Evolutionary conservation across 1,140 invertebrate species (phyloP), one percentile per base, ranked within the genome.

Genomic region (Asobara japonica): DNA sequence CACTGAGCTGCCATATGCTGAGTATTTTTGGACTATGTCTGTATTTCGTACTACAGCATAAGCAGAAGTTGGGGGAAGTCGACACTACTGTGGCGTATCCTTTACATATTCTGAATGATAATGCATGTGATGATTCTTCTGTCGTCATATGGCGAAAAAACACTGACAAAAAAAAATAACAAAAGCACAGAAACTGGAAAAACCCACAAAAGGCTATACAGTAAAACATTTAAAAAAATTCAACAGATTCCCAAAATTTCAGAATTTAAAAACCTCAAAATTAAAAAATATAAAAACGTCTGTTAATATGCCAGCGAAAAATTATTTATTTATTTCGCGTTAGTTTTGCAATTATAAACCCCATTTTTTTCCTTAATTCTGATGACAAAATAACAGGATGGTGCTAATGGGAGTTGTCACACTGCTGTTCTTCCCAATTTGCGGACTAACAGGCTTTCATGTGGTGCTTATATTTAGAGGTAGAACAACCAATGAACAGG

Each of bases 401-500:
- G 91, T 96, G 71, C 91, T 99, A 80, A 97, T 99, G 93, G 93
- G 92, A 76, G 90, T 99, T 75, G 96, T 98, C 80, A 92, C 92
- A 20, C 84, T 99, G 68, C 88, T 99, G 72, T 93, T 97, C 77
- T 96, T 99, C 84, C 98, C 98, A 74, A 98, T 99, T 76, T 94
- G 97, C 87, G 98, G 98, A 77, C 89, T 99, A 76, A 98, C 97
- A 71, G 95, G 95, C 65, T 99, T 99, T 89, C 98, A 99, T 87
- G 94, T 99, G 88, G 93, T 99, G 76, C 90, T 99, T 71, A 97
- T 99, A 45, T 95, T 96, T 13, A 90, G 97, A 79, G 98, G 98
- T n/a, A 91, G 98, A 70, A 99, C 98, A n/a, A 99, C 98, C 70
- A 99, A 99, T 89, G 98, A 99, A 89, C 98, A 99, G 90, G 97